Evolutionary conservation across 2,113 vertebrate genomes (phyloP), one percentile per base, ranked within the genome.

Genomic region (Corythaeola cristata): DNA sequence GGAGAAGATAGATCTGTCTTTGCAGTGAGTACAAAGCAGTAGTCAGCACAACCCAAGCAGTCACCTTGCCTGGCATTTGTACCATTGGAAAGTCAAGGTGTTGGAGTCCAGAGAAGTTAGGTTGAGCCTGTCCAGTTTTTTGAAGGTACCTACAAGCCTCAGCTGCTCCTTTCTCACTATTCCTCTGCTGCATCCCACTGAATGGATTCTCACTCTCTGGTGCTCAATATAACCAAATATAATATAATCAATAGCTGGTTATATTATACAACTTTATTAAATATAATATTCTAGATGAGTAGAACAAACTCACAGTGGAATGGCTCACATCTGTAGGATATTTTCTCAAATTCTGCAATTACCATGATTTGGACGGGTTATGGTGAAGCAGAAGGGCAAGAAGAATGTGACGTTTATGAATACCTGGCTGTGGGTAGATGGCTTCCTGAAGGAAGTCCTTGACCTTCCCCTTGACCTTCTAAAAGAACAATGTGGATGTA

Each of bases 261-360:
- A 18, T 21, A 69, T 79, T 74, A 56, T 52, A 47, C 28, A 68
- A n/a, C n/a, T 84, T 82, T 77, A 74, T 85, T 89, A 74, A 91
- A 93, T 81, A 72, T 71, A 77, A 77, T 77, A 74, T 49, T 16
- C 24, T 49, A 44, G 33, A 58, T 71, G 64, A 81, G 32, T 71
- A 81, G 69, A 88, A 74, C 44, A 85, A 88, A 92, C 24, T 82
- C 32, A 39, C 35, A 79, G 64, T 58, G 28, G n/a, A 95, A 82
- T 63, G 56, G 60, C 37, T 89, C 75, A 67, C 62, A 90, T 76
- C 37, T 72, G 62, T 75, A 58, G 58, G 37, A 83, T 88, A 88
- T 86, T 88, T 93, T 79, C 53, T 90, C 62, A 86, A 94, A 75
- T 88, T 72, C 53, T 89, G 76, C 49, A 88, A 32, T 95, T 86